Conservation (phyloP, 1,140 invertebrate genomes). For the Globodera rostochiensis region DNA sequence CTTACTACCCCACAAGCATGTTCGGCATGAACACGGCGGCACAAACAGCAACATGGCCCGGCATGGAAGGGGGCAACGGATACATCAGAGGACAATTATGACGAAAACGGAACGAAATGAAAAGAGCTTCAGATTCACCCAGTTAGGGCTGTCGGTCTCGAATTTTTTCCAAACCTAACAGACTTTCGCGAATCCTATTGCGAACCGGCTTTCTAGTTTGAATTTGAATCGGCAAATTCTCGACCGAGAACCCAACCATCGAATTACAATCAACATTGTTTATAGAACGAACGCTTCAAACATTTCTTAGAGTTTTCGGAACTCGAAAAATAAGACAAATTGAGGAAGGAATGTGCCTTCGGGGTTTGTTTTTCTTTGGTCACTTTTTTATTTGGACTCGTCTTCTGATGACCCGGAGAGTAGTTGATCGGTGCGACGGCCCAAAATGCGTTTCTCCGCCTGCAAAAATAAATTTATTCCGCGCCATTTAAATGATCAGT, state of each 20-base stretch:
- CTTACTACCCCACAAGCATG: background rate
- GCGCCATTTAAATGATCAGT: background rate
- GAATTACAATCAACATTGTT: background rate
- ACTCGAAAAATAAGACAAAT: background rate
- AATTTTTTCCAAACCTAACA: too few relatives aligned
- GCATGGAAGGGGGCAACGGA: background rate
- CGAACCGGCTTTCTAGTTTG: too few relatives aligned
- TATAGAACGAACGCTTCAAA: background rate
- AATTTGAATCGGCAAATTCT: too few relatives aligned
- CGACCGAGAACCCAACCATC: too few relatives aligned
- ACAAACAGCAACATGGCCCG: background rate
- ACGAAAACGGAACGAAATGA: background rate
- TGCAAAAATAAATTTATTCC: slow-evolving; percentile 15
- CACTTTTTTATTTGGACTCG: slow-evolving; percentile 4
- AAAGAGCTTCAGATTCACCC: background rate
- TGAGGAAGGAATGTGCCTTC: background rate
- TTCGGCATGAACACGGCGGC: background rate
- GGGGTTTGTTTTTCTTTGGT: background rate
- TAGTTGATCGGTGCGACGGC: background rate
- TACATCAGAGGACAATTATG: background rate
- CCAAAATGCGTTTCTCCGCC: slow-evolving; percentile 22
- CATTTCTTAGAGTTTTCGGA: background rate
- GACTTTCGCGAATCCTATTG: too few relatives aligned
- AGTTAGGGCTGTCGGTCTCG: background rate
- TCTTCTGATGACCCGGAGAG: slow-evolving; percentile 26